Percentiles rank a stretch among this genome's conserved stretches.
phyloP scores from a whole-genome alignment of 1,140 invertebrate genomes.

The Gonioctena quinquepunctata region DNA sequence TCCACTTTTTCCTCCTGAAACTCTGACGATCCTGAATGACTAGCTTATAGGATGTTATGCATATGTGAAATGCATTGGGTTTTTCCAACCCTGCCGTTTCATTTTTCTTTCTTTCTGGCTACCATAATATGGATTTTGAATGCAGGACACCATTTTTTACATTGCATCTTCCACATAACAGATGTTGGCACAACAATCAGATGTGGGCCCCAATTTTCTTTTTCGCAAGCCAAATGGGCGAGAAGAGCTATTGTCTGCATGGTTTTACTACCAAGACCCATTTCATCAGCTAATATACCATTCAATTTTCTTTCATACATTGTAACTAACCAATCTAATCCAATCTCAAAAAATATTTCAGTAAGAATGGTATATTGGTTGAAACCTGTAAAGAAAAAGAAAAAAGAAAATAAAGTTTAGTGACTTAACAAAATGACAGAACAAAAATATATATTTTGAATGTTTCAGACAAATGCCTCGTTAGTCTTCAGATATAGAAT shows the following conservation, averaged over 20 bases:
- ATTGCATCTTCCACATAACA: conserved; percentile 99
- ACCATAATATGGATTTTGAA: conserved; percentile 99
- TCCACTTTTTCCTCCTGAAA: conserved; percentile 98
- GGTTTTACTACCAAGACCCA: conserved; percentile 96
- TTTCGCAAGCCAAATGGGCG: conserved; percentile 96
- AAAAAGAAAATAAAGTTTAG: not conserved
- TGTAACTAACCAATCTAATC: conserved; percentile 97
- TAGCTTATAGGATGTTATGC: conserved; percentile 99
- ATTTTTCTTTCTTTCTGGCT: conserved; percentile 94
- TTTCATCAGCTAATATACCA: conserved; percentile 91
- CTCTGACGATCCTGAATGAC: conserved; percentile 98
- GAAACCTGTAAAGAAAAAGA: too few species aligned
- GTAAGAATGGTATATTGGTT: conserved; percentile 90
- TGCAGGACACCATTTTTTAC: conserved; percentile 99
- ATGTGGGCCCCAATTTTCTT: conserved; percentile 96
- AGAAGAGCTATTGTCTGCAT: conserved; percentile 98
- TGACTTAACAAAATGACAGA: not conserved
- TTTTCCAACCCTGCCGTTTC: conserved; percentile 98
- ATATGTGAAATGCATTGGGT: conserved; percentile 98
- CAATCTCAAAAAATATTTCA: conserved; percentile 94
- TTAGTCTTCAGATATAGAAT: conserved; percentile 5
- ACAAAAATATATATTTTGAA: not conserved
- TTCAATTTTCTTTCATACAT: conserved; percentile 98
- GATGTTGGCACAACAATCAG: conserved; percentile 99
- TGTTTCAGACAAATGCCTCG: conserved; percentile 16